Evolutionary conservation across 2,888 invertebrate species (phyloP), one percentile per base, ranked within the genome.

Genomic region (Eupsilia transversa): DNA sequence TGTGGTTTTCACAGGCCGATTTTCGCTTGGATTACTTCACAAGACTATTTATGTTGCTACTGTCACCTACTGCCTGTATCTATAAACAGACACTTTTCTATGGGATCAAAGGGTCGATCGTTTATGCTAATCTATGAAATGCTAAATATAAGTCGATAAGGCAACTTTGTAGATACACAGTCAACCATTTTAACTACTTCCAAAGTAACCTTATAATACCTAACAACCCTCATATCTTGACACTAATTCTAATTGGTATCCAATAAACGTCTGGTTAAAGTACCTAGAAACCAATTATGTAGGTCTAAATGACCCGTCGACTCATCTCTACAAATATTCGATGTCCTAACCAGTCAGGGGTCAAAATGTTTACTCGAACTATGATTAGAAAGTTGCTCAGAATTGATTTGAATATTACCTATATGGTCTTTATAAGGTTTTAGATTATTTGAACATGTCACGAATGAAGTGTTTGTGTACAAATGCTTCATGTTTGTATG

Each of bases 361-460:
- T 85, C 74, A 82, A 60, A 74, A 35, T 60, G 70, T 71, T 73
- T 64, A 75, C 65, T 77, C 56, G 5, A 17, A 23, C 72, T 74
- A 68, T 71, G 63, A 72, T 79, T 85, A 65, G 86, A 86, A 83
- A 87, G 83, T 85, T 82, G 76, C 52, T 64, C 54, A 72, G 76
- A 59, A 82, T 82, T 54, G 56, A 86, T 86, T 85, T 80, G 73
- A 82, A 86, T 86, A 80, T 86, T 79, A 72, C 65, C 10, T 63
- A 38, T 41, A 30, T 64, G 54, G 27, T 49, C 79, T 64, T 64
- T 84, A 74, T 72, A 74, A 52, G 76, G 79, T 49, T 70, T 66
- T 54, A 30, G 27, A 57, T 14, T 82, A 66, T 72, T 75, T 56
- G 46, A 12, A 66, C 49, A 56, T 27, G 38, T 49, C 17, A 63